Conservation (phyloP, 2,888 invertebrate genomes). For the Argyra leucocephala region DNA sequence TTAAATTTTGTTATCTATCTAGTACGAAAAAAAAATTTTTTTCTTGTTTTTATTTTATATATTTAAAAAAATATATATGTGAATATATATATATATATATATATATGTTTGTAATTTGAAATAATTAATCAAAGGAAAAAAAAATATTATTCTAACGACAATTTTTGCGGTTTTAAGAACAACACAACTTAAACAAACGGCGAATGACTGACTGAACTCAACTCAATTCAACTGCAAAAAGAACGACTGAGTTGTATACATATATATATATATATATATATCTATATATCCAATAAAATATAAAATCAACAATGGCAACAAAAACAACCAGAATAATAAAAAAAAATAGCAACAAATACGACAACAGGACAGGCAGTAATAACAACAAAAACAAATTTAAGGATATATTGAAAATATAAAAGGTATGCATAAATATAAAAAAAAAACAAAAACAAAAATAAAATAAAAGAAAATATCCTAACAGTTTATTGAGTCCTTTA, state of each 20-base stretch:
- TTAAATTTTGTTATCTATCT: no score
- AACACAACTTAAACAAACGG: not conserved
- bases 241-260: not conserved
- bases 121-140: no score
- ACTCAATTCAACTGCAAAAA: conserved; percentile 6
- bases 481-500: not conserved
- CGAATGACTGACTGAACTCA: not conserved
- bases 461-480: not conserved
- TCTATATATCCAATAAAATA: no score
- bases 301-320: not conserved
- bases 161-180: not conserved
- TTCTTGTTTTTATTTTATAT: no score
- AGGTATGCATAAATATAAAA: not conserved
- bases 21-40: no score
- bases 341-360: not conserved
- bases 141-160: no score
- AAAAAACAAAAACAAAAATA: not conserved
- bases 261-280: not conserved
- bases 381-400: no score
- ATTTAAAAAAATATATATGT: no score
- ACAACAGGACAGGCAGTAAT: not conserved
- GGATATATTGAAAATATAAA: no score
- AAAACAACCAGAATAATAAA: not conserved
- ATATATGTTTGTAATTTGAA: no score
- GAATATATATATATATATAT: no score